Evolutionary conservation across 2,888 invertebrate genomes (phyloP), one percentile per base, ranked within the genome.

Genomic region (Polyploca ridens): DNA sequence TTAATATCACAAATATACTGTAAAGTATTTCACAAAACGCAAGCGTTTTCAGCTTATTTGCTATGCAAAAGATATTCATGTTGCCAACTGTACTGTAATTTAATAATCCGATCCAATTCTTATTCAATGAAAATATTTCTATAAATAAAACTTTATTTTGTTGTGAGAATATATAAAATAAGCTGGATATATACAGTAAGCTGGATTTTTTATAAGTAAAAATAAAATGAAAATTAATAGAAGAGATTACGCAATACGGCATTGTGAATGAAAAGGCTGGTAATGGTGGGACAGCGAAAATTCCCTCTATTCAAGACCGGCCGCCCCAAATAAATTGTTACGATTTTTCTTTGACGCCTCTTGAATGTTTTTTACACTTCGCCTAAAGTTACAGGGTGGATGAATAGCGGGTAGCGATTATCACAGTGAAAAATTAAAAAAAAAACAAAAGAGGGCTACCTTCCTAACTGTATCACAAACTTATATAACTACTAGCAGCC

Each of bases 281-380:
- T 88, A 86, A 88, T 87, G 81, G 79, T 64, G 79, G 87, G 83
- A 85, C 85, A 82, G 83, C 79, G 83, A 83, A 82, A 88, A 86
- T 86, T 85, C 79, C 77, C 82, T 84, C 85, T 79, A 85, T 89
- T 88, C 84, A 84, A 82, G 78, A 70, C 75, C 82, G 84, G 79
- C 76, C 82, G 77, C 79, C 81, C 82, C 81, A 85, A 90, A 90
- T 90, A 91, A 91, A 91, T 91, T 89, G 91, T 89, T 83, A 86
- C 91, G 85, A 90, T 91, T 90, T 90, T 90, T 91, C 91, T 90
- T 91, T 89, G 90, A 89, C 88, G 90, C 87, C 88, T 86, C 86
- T 81, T 81, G 86, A 87, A 88, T 83, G 86, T 85, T 87, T 82
- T 86, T 83, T 83, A 69, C 72, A 65, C 69, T 72, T 64, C 68